Percentiles rank a stretch among this genome's conserved stretches.
Evolutionary conservation across 2,888 invertebrate genomes (phyloP).

Genomic region (Brachynemurus nebulosus): DNA sequence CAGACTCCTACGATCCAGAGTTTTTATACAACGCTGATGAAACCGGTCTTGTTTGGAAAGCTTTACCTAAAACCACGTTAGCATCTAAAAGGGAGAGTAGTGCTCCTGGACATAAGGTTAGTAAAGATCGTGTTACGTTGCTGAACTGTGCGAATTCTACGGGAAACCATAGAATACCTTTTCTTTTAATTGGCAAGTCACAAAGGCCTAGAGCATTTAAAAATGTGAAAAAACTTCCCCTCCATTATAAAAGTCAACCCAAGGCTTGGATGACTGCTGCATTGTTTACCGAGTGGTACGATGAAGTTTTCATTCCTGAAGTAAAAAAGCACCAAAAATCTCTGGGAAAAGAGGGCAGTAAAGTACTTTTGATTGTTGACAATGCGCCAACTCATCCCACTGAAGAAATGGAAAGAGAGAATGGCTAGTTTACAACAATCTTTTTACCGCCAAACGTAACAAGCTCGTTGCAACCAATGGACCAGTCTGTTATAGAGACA

Average conservation of each 20-base stretch:
- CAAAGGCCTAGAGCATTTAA: slow-evolving; percentile 21
- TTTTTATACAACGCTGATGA: slow-evolving; percentile 20
- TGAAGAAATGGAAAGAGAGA: too few relatives aligned
- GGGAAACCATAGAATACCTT: slow-evolving; percentile 21
- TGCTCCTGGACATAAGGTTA: slow-evolving; percentile 18
- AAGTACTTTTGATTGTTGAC: too few relatives aligned
- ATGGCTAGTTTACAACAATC: too few relatives aligned
- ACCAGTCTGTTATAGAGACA: too few relatives aligned
- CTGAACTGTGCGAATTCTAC: slow-evolving; percentile 21
- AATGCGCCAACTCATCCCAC: too few relatives aligned
- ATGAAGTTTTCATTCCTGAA: slow-evolving; percentile 16
- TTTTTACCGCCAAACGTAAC: too few relatives aligned
- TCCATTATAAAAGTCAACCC: slow-evolving; percentile 15
- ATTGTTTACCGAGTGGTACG: slow-evolving; percentile 20
- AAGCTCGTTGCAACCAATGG: too few relatives aligned
- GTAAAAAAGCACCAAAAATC: slow-evolving; percentile 10
- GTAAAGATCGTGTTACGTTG: slow-evolving; percentile 20
- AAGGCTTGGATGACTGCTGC: slow-evolving; percentile 21
- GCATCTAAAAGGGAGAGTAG: slow-evolving; percentile 14
- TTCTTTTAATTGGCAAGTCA: slow-evolving; percentile 22
- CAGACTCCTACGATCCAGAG: slow-evolving; percentile 9
- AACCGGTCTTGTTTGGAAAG: slow-evolving; percentile 19
- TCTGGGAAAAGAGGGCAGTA: too few relatives aligned
- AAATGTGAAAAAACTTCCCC: slow-evolving; percentile 15
- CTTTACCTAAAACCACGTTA: slow-evolving; percentile 17